A percentile compares a stretch with the other conserved stretches of the same genome.
These are phyloP conservation scores for Brevipalpus yothersi DNA, from an alignment of 1,140 invertebrate species.

Conservation along the genomic window DNA sequence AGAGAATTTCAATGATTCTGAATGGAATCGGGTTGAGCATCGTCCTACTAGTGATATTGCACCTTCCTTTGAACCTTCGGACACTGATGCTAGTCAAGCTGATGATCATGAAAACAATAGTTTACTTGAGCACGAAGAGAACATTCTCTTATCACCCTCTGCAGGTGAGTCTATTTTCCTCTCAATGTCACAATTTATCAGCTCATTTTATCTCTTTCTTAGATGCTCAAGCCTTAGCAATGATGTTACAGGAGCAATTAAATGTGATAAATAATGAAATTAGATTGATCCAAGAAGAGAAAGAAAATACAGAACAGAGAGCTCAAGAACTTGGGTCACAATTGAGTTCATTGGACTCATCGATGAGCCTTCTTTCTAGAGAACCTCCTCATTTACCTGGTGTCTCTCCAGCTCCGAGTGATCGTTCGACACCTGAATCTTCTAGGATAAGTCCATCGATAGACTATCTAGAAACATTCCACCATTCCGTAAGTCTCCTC, in stretches of 20 bases:
- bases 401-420: constrained; percentile 45
- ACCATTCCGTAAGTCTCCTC: constrained; percentile 34
- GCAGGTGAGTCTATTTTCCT: neutral
- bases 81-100: constrained; percentile 44
- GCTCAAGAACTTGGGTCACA: constrained; percentile 91
- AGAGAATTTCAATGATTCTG: constrained; percentile 69
- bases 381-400: constrained; percentile 23
- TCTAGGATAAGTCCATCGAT: constrained; percentile 40
- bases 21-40: constrained; percentile 35
- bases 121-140: constrained; percentile 32
- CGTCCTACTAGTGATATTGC: constrained; percentile 77
- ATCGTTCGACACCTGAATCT: constrained; percentile 49
- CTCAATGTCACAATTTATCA: neutral
- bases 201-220: constrained; percentile 23
- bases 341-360: constrained; percentile 66
- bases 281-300: constrained; percentile 86
- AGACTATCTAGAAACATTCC: constrained; percentile 56
- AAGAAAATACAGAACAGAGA: constrained; percentile 71
- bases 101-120: constrained; percentile 46
- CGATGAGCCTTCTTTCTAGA: constrained; percentile 58
- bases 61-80: constrained; percentile 58
- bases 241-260: constrained; percentile 95
- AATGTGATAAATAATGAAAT: constrained; percentile 99
- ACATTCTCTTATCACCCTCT: constrained; percentile 21
- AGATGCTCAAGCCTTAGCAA: constrained; percentile 85